Percentiles rank a stretch among this genome's conserved stretches.
Conservation (phyloP, 2,888 invertebrate genomes). For the Palloptera scutellata region DNA sequence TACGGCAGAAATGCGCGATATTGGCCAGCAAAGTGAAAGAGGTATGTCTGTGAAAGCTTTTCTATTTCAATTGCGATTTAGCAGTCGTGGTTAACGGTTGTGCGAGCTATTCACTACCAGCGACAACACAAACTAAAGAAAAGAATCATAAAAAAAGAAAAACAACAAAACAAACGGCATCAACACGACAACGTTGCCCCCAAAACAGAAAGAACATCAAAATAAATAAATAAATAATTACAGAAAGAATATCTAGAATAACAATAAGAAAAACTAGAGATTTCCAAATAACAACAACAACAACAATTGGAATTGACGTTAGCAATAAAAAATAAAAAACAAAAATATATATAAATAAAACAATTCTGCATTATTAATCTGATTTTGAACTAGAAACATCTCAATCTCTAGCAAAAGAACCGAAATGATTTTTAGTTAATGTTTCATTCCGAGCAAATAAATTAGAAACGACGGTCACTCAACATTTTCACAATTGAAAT, state of each 20-base stretch:
- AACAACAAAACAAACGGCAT: constrained; percentile 2
- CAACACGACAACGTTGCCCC: constrained; percentile 4
- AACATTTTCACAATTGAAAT: not conserved
- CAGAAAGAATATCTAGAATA: not conserved
- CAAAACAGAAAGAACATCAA: constrained; percentile 7
- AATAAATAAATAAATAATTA: too few species aligned
- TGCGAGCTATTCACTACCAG: constrained; percentile 16
- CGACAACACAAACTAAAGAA: not conserved
- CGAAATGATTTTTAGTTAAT: constrained; percentile 16
- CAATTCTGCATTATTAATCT: too few species aligned
- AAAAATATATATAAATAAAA: too few species aligned
- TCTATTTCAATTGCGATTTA: constrained; percentile 58
- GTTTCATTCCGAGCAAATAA: not conserved
- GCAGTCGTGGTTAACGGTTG: constrained; percentile 44
- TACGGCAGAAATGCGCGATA: constrained; percentile 38
- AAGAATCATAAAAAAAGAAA: constrained; percentile 1
- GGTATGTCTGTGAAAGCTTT: constrained; percentile 54
- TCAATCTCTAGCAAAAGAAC: not conserved
- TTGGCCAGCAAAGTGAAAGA: constrained; percentile 43
- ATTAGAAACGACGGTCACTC: not conserved
- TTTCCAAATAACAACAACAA: too few species aligned
- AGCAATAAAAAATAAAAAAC: too few species aligned
- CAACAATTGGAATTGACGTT: too few species aligned
- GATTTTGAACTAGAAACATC: not conserved
- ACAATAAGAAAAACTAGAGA: too few species aligned